Conservation (phyloP, 2,113 vertebrate species). For the Lepisosteus osseus region DNA sequence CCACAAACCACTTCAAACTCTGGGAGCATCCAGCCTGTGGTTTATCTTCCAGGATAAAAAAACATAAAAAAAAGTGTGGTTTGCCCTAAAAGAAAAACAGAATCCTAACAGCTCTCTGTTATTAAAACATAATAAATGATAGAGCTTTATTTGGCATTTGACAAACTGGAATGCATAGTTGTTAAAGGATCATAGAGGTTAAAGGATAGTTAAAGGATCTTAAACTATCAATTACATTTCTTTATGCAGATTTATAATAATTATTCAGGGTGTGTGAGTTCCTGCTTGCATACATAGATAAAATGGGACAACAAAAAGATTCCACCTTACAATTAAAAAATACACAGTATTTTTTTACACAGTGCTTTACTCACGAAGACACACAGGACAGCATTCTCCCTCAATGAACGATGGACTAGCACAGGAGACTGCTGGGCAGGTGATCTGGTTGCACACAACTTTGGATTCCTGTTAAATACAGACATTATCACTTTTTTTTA, state of each 20-base stretch:
- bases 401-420: constrained; percentile 80
- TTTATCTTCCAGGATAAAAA: constrained; percentile 26
- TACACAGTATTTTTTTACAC: too few species aligned
- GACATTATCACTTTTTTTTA: not conserved
- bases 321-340: too few species aligned
- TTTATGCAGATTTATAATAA: too few species aligned
- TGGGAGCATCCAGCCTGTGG: constrained; percentile 25
- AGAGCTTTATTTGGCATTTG: not conserved
- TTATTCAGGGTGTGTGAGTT: too few species aligned
- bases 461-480: constrained; percentile 79
- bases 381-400: constrained; percentile 89
- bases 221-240: too few species aligned
- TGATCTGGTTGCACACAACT: constrained; percentile 89
- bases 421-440: constrained; percentile 85
- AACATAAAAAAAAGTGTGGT: constrained; percentile 34
- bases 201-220: too few species aligned
- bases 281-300: too few species aligned
- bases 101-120: constrained; percentile 28
- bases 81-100: constrained; percentile 38
- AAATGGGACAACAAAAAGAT: too few species aligned
- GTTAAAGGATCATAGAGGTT: too few species aligned
- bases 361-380: constrained; percentile 75
- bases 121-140: constrained; percentile 40
- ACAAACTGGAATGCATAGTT: not conserved
- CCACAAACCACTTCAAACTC: constrained; percentile 40